Conservation (phyloP, 2,113 vertebrate species). For the Diadophis punctatus region DNA sequence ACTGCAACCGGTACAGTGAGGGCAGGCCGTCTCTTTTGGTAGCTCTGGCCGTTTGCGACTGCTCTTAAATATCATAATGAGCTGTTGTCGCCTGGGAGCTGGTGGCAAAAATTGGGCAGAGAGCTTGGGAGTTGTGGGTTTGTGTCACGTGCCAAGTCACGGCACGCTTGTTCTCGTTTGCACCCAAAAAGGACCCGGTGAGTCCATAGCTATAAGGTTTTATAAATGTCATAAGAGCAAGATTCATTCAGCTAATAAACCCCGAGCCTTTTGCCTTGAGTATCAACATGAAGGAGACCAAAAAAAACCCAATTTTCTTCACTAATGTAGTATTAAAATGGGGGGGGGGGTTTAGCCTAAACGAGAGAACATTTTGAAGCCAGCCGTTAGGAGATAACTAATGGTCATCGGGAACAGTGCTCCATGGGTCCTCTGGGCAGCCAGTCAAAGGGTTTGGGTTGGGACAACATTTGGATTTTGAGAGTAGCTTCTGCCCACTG, state of each 20-base stretch:
- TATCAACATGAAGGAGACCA: background rate
- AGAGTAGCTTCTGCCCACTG: background rate
- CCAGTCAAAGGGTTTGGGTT: background rate
- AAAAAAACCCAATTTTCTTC: background rate
- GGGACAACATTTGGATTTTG: too few species aligned
- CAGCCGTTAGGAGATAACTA: background rate
- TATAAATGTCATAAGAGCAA: slow-evolving; percentile 1
- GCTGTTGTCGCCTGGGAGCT: background rate
- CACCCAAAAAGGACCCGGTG: background rate
- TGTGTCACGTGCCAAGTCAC: background rate
- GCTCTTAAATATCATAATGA: background rate
- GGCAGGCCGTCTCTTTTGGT: background rate
- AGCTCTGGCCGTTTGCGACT: background rate
- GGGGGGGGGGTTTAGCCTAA: background rate
- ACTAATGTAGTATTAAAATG: background rate
- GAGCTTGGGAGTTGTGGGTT: background rate
- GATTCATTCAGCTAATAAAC: slow-evolving; percentile 27
- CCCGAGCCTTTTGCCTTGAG: background rate
- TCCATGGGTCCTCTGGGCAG: background rate
- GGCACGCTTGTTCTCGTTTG: background rate
- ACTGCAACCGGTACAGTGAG: background rate
- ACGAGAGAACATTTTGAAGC: background rate
- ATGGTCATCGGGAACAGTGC: background rate
- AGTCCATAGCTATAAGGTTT: background rate
- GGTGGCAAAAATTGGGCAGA: slow-evolving; percentile 15